Evolutionary conservation across 2,888 invertebrate species (phyloP).

Genomic region (Hypsopygia costalis): DNA sequence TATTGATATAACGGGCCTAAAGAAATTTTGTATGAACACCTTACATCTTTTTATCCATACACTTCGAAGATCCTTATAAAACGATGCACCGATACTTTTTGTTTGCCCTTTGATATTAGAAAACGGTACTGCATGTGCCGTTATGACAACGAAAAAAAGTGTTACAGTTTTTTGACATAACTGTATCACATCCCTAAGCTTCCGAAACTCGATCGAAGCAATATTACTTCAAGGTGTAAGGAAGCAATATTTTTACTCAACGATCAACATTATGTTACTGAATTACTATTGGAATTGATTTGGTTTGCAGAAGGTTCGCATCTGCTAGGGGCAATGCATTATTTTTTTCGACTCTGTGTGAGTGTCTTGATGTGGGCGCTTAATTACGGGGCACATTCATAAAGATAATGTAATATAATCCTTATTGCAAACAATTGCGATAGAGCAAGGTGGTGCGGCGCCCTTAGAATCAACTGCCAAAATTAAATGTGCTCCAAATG

Average conservation of each 20-base stretch:
- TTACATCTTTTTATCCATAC: slow-evolving; percentile 58
- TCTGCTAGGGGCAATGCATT: slow-evolving; percentile 57
- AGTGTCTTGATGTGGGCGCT: slow-evolving; percentile 70
- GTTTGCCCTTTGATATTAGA: slow-evolving; percentile 54
- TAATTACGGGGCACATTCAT: slow-evolving; percentile 70
- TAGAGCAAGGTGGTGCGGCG: slow-evolving; percentile 58
- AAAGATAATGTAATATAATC: slow-evolving; percentile 78
- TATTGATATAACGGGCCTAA: slow-evolving; percentile 74
- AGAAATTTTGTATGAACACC: slow-evolving; percentile 65
- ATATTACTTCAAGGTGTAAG: slow-evolving; percentile 68
- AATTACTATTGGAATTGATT: slow-evolving; percentile 76
- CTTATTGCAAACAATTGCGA: slow-evolving; percentile 66
- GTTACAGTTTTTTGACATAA: slow-evolving; percentile 75
- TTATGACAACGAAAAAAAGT: slow-evolving; percentile 64
- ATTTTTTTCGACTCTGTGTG: slow-evolving; percentile 55
- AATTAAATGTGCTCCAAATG: slow-evolving; percentile 40
- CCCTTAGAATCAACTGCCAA: slow-evolving; percentile 40
- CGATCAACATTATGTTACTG: slow-evolving; percentile 78
- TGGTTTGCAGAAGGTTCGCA: slow-evolving; percentile 65
- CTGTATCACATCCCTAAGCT: slow-evolving; percentile 62
- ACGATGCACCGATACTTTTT: slow-evolving; percentile 64
- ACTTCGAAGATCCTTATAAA: slow-evolving; percentile 62
- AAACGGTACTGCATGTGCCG: slow-evolving; percentile 63
- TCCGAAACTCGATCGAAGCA: slow-evolving; percentile 43
- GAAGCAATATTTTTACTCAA: slow-evolving; percentile 72